phyloP scores from a whole-genome alignment of 1,140 invertebrate genomes.

The Ruditapes philippinarum region DNA sequence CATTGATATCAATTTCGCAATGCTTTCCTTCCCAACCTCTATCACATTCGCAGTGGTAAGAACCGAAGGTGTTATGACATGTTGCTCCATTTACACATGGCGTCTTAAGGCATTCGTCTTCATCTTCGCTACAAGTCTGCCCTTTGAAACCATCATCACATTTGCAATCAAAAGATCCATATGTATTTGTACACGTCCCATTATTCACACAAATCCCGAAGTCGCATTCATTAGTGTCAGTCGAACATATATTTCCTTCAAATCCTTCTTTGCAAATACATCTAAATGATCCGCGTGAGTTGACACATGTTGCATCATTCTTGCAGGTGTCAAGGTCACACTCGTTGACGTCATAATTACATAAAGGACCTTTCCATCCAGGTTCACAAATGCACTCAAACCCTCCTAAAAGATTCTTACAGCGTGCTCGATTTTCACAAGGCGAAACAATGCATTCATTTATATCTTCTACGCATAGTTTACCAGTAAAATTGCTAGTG shows the following conservation, averaged over 20 bases:
- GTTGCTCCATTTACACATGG: constrained; percentile 53
- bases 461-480: constrained; percentile 90
- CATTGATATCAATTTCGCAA: constrained; percentile 56
- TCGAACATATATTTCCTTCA: constrained; percentile 95
- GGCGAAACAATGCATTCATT: constrained; percentile 95
- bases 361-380: constrained; percentile 52
- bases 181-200: constrained; percentile 38
- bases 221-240: constrained; percentile 70
- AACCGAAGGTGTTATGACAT: constrained; percentile 44
- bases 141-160: constrained; percentile 89
- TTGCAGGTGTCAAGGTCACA: constrained; percentile 69
- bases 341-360: constrained; percentile 67
- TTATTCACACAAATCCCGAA: constrained; percentile 69
- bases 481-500: constrained; percentile 27
- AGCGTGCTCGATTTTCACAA: constrained; percentile 93
- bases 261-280: constrained; percentile 93
- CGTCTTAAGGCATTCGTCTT: constrained; percentile 20
- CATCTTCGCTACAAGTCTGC: constrained; percentile 14
- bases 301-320: constrained; percentile 69
- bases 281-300: constrained; percentile 37
- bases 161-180: constrained; percentile 89
- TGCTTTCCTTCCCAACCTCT: constrained; percentile 53
- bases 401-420: constrained; percentile 26
- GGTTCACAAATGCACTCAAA: constrained; percentile 52
- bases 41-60: constrained; percentile 53